Evolutionary conservation across 1,140 invertebrate genomes (phyloP).

Genomic region (Steinernema khuongi): DNA sequence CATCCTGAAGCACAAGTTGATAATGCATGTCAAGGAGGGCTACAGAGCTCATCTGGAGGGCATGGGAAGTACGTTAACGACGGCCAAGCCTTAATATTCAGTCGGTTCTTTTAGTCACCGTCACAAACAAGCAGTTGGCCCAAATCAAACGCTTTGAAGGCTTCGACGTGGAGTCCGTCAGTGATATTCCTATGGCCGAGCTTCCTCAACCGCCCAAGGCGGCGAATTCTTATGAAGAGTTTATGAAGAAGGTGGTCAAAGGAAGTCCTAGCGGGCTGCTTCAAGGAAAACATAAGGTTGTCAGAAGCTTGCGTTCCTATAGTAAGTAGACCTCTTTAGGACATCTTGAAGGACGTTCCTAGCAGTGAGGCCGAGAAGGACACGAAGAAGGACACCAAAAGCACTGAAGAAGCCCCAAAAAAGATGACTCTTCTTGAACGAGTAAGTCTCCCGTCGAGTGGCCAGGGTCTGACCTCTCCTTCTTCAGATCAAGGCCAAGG

Average conservation of each 20-base stretch:
- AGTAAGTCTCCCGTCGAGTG: not conserved
- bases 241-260: not conserved
- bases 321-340: not conserved
- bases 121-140: not conserved
- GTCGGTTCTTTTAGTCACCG: not conserved
- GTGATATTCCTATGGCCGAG: not conserved
- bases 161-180: not conserved
- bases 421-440: not conserved
- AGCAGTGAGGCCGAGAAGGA: not conserved
- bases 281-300: not conserved
- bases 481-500: conserved; percentile 1
- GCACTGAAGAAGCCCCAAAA: not conserved
- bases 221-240: not conserved
- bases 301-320: not conserved
- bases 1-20: not conserved
- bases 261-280: not conserved
- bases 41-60: not conserved
- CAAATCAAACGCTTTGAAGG: not conserved
- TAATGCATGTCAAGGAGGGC: not conserved
- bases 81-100: not conserved
- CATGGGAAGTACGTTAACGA: not conserved
- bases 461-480: not conserved
- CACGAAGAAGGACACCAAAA: not conserved
- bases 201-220: not conserved
- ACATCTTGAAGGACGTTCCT: not conserved